Percentiles rank a stretch among this genome's conserved stretches.
Conservation (phyloP, 2,888 invertebrate genomes). For the Anthophora plumipes region DNA sequence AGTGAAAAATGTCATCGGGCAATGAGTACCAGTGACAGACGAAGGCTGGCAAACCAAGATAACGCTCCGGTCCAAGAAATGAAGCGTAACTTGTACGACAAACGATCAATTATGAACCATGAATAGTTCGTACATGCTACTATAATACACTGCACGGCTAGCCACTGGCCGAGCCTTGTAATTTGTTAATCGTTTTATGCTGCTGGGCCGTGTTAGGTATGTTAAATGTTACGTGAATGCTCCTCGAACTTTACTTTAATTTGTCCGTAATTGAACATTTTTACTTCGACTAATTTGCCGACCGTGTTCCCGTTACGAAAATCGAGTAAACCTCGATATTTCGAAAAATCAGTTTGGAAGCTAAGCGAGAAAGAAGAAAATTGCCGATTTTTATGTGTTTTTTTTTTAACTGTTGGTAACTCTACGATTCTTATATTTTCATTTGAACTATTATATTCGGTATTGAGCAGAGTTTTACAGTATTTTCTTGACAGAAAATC, state of each 20-base stretch:
- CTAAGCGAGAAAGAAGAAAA: too few species aligned
- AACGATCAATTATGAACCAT: conserved; percentile 66
- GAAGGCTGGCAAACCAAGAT: conserved; percentile 56
- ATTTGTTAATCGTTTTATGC: conserved; percentile 64
- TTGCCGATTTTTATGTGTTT: too few species aligned
- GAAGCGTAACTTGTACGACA: conserved; percentile 62
- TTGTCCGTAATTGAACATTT: not conserved
- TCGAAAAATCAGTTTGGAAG: too few species aligned
- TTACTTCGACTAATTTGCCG: not conserved
- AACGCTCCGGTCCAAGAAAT: conserved; percentile 46
- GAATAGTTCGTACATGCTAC: conserved; percentile 63
- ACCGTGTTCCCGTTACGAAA: not conserved
- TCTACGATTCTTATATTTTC: too few species aligned
- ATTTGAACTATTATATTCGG: too few species aligned
- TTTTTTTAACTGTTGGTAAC: too few species aligned
- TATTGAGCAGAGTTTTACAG: too few species aligned
- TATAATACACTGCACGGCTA: conserved; percentile 16
- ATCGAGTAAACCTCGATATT: not conserved
- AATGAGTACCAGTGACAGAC: conserved; percentile 50
- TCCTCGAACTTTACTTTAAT: conserved; percentile 32
- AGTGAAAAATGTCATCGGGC: conserved; percentile 46
- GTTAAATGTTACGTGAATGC: conserved; percentile 39
- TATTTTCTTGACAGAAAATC: too few species aligned
- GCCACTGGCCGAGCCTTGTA: conserved; percentile 40
- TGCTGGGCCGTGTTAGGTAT: conserved; percentile 49